Base-by-base conservation (phyloP, 1,140 invertebrate genomes). In the Drosophila pallidifrons region DNA sequence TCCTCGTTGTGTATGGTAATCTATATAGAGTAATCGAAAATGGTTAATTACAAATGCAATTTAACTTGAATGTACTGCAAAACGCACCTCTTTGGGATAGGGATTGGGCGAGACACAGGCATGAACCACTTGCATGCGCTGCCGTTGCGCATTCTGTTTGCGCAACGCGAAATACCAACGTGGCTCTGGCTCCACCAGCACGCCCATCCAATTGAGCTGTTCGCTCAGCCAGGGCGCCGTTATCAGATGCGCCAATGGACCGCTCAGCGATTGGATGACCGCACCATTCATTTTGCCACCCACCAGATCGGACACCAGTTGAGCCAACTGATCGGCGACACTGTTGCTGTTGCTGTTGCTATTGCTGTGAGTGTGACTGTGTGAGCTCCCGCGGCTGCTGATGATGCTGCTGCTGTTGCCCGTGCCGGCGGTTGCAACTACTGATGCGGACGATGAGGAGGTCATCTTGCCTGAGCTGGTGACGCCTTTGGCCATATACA, bases 101-200 rank as follows among this genome's bases (percentile, higher is more conserved):
- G 94, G 94, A 71, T 95, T 95, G 7, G 95, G 95, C 79, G 95
- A 96, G 46, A 97, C 94, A 74, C 96, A 97, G 46, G 96, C 96
- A 75, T 96, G 95, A 49, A 96, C 92, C 2, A 95, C 94, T 75
- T 94, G 93, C 49, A 95, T 94, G 63, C 93, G 93, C 3, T 94
- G 91, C 46, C 94, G 93, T 47, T 94, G 93, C 0, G 94, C 93
- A 65, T 92, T 82, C 58, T 94, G 92, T 49, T 94, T 95, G 15
- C 94, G 93, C 68, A 95, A 91, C 72, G 94, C 94, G 59, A 95
- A 94, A 93, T 94, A 96, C 92, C 95, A 95, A 28, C 94, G 91
- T 0, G 96, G 95, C 88, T 97, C 95, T 0, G 96, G 96, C 60
- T 97, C 94, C 7, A 96, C 95, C 47, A 96, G 93, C 4, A 97